These are phyloP conservation scores for Apeira syringaria DNA, from an alignment of 2,888 invertebrate genomes.

Conservation along the genomic window DNA sequence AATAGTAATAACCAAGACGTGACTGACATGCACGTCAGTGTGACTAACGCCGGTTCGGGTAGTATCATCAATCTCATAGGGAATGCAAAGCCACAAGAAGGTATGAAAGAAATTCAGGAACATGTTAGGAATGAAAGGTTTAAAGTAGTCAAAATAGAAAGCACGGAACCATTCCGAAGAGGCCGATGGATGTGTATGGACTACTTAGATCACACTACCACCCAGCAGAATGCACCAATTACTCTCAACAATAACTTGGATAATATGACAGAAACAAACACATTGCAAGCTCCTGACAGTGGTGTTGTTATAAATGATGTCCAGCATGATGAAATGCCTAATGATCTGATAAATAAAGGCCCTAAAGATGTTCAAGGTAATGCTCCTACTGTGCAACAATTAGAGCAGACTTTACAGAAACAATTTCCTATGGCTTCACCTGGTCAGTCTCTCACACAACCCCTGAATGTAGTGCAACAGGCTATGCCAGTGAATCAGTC, in stretches of 20 bases:
- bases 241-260: conserved; percentile 77
- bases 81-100: conserved; percentile 80
- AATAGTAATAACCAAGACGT: conserved; percentile 79
- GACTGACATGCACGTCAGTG: conserved; percentile 86
- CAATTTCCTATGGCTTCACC: conserved; percentile 81
- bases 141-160: conserved; percentile 97
- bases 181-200: conserved; percentile 98
- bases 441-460: conserved; percentile 78
- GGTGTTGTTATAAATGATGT: conserved; percentile 79
- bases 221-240: conserved; percentile 77
- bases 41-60: conserved; percentile 84
- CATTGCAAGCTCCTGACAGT: conserved; percentile 75
- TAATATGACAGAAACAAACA: conserved; percentile 63
- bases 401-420: conserved; percentile 77
- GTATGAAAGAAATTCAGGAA: conserved; percentile 86
- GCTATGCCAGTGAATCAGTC: conserved; percentile 73
- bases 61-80: conserved; percentile 84
- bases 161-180: conserved; percentile 95
- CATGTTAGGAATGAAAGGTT: conserved; percentile 93
- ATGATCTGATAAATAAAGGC: conserved; percentile 75
- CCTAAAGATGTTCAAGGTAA: conserved; percentile 77
- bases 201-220: conserved; percentile 92
- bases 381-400: conserved; percentile 69
- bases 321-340: conserved; percentile 77
- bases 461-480: conserved; percentile 71